phyloP scores from a whole-genome alignment of 2,888 invertebrate species.

The Amphipyra berbera region DNA sequence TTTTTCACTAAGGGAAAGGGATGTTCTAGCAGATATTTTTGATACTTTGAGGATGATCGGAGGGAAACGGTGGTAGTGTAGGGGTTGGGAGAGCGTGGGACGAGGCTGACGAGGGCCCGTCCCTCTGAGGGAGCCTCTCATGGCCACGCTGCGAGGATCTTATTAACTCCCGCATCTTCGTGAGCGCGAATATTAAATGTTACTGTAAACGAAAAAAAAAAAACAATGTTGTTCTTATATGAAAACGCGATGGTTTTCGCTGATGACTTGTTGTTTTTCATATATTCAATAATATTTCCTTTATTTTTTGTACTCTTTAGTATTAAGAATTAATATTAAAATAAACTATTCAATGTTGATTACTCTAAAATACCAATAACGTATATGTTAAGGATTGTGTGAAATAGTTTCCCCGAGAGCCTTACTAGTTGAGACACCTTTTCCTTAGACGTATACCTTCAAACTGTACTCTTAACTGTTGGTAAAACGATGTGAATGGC shows the following conservation, averaged over 20 bases:
- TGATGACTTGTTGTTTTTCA: slow-evolving; percentile 89
- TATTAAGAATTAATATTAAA: slow-evolving; percentile 88
- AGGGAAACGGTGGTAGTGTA: slow-evolving; percentile 84
- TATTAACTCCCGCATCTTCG: slow-evolving; percentile 75
- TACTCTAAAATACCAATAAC: slow-evolving; percentile 88
- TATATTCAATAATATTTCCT: slow-evolving; percentile 90
- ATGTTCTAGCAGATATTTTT: slow-evolving; percentile 89
- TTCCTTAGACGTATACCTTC: slow-evolving; percentile 84
- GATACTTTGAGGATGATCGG: slow-evolving; percentile 89
- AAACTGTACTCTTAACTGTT: slow-evolving; percentile 64
- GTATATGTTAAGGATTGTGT: slow-evolving; percentile 86
- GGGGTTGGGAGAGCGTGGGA: slow-evolving; percentile 43
- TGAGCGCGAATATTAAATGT: slow-evolving; percentile 85
- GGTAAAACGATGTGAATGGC: slow-evolving; percentile 59
- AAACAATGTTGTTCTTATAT: slow-evolving; percentile 89
- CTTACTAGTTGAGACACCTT: slow-evolving; percentile 87
- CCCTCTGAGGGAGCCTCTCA: slow-evolving; percentile 38
- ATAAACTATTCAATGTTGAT: slow-evolving; percentile 90
- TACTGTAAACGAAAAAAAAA: slow-evolving; percentile 86
- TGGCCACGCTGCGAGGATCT: slow-evolving; percentile 55
- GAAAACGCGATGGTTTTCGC: slow-evolving; percentile 86
- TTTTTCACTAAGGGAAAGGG: slow-evolving; percentile 89
- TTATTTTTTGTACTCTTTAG: slow-evolving; percentile 90
- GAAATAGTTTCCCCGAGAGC: slow-evolving; percentile 88
- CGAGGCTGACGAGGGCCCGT: slow-evolving; percentile 24